Conservation (phyloP, 2,113 vertebrate genomes). For the Silurus meridionalis region DNA sequence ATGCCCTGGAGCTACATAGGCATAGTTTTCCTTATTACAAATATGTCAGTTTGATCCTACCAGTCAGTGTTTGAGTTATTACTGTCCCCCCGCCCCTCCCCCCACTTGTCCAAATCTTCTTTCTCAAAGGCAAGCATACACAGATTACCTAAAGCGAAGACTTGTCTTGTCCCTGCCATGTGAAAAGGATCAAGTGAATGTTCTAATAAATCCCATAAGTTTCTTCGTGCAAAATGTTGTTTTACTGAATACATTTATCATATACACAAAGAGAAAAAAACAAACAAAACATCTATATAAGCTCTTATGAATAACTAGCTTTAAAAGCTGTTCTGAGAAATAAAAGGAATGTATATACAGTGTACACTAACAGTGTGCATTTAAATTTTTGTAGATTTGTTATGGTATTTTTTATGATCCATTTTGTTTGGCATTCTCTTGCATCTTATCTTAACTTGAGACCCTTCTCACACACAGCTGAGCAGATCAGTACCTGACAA, state of each 20-base stretch:
- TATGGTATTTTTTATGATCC: not conserved
- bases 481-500: constrained; percentile 42
- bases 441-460: not conserved
- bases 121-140: constrained; percentile 34
- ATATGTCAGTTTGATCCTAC: constrained; percentile 34
- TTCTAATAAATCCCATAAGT: not conserved
- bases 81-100: not conserved
- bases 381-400: too few relatives aligned
- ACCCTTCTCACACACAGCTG: constrained; percentile 24
- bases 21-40: constrained; percentile 48
- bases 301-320: not conserved
- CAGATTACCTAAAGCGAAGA: constrained; percentile 14
- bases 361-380: too few relatives aligned
- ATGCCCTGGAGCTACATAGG: not conserved
- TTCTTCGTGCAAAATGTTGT: not conserved
- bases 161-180: constrained; percentile 7
- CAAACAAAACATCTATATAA: not conserved
- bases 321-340: not conserved
- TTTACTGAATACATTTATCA: not conserved
- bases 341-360: not conserved
- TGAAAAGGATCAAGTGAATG: not conserved
- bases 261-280: not conserved
- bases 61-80: constrained; percentile 42
- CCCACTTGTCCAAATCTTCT: not conserved
- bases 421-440: not conserved